Percentiles rank a stretch among this genome's conserved stretches.
Conservation (phyloP, 2,113 vertebrate species). For the Sakesphorus luctuosus region DNA sequence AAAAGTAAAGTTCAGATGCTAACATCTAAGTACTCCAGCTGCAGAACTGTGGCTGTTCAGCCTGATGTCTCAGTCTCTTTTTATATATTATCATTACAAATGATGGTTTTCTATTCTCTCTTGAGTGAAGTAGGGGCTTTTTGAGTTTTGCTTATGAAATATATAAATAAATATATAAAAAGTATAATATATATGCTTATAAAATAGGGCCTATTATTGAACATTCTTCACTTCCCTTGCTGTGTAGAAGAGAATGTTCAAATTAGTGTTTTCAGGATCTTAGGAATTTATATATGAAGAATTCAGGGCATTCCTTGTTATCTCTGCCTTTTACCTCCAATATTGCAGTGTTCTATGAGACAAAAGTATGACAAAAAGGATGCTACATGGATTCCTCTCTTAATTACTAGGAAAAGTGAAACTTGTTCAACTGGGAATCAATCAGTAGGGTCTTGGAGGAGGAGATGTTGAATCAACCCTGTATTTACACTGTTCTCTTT, state of each 20-base stretch:
- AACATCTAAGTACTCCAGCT: not conserved
- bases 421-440: not conserved
- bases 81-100: not conserved
- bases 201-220: not conserved
- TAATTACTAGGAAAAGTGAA: conserved; percentile 23
- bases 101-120: not conserved
- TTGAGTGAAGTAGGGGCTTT: not conserved
- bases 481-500: not conserved
- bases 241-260: not conserved
- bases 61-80: not conserved
- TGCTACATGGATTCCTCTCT: not conserved
- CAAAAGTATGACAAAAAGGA: not conserved
- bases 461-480: not conserved
- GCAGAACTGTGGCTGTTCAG: not conserved
- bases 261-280: not conserved
- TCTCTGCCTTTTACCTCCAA: not conserved
- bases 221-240: not conserved
- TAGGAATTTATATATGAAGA: not conserved
- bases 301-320: not conserved
- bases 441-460: not conserved
- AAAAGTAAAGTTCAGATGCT: not conserved
- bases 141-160: not conserved
- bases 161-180: not conserved
- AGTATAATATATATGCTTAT: not conserved
- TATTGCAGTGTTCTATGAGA: not conserved